Evolutionary conservation across 2,113 vertebrate species (phyloP).

Genomic region (Boleophthalmus pectinirostris): DNA sequence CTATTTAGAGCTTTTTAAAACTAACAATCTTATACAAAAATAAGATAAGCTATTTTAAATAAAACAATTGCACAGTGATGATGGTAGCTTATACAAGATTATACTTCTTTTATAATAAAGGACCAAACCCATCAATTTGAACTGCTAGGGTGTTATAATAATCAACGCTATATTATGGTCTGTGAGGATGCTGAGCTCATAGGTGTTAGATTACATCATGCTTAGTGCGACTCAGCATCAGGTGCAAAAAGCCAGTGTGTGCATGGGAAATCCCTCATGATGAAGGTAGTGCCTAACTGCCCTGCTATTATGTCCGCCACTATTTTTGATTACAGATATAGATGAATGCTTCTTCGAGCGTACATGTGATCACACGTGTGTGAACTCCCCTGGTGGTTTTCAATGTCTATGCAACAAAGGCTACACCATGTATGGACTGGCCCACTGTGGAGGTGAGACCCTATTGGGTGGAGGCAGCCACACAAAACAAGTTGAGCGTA

Average conservation of each 20-base stretch:
- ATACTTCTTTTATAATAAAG: neutral
- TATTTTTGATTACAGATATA: constrained; percentile 86
- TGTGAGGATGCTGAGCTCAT: constrained; percentile 9
- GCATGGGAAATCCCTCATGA: constrained; percentile 59
- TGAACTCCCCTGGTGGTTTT: constrained; percentile 92
- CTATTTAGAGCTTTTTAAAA: too few relatives aligned
- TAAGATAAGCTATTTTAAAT: too few relatives aligned
- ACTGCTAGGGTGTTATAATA: neutral
- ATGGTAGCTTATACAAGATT: too few relatives aligned
- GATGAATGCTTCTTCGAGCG: constrained; percentile 97
- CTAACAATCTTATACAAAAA: too few relatives aligned
- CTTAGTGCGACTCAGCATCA: constrained; percentile 23
- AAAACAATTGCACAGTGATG: too few relatives aligned
- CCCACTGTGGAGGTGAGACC: constrained; percentile 92
- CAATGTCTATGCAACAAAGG: constrained; percentile 90
- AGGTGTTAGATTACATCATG: constrained; percentile 9
- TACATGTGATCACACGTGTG: constrained; percentile 93
- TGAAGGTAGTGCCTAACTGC: constrained; percentile 45
- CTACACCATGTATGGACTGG: constrained; percentile 91
- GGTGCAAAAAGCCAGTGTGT: constrained; percentile 15
- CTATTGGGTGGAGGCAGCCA: constrained; percentile 9
- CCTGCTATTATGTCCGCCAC: constrained; percentile 54
- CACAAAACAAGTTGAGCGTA: constrained; percentile 29
- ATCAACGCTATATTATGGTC: neutral
- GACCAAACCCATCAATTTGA: neutral